phyloP scores from a whole-genome alignment of 2,797 vertebrate genomes.

The Fistularia commersonii region DNA sequence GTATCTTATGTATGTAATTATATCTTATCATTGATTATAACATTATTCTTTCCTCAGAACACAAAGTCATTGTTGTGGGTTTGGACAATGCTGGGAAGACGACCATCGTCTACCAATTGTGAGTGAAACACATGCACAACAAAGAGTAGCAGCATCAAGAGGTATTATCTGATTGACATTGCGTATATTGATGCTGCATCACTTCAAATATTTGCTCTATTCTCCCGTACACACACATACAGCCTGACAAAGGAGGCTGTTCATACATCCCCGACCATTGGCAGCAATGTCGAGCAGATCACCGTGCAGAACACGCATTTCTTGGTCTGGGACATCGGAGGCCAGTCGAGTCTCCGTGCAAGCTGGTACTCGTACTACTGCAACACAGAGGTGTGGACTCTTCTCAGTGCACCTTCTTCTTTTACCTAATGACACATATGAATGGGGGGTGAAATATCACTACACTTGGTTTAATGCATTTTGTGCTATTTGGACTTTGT shows the following conservation, averaged over 20 bases:
- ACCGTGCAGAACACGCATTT: slow-evolving; percentile 80
- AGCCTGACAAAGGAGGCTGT: slow-evolving; percentile 85
- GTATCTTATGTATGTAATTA: no score
- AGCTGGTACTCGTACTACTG: slow-evolving; percentile 82
- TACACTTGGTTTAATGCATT: neutral
- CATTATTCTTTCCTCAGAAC: slow-evolving; percentile 65
- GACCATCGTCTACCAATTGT: slow-evolving; percentile 86
- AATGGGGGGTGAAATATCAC: neutral
- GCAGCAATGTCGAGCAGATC: slow-evolving; percentile 87
- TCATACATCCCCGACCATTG: slow-evolving; percentile 82
- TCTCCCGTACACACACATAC: neutral
- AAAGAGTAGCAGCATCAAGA: neutral
- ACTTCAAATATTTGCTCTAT: neutral
- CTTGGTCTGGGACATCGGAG: slow-evolving; percentile 86
- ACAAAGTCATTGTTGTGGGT: slow-evolving; percentile 85
- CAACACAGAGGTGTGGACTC: slow-evolving; percentile 78
- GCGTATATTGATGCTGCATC: neutral
- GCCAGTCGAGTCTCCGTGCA: slow-evolving; percentile 80
- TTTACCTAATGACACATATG: neutral
- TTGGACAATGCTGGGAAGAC: slow-evolving; percentile 87
- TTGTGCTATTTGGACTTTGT: no score
- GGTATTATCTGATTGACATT: neutral
- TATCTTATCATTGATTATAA: no score
- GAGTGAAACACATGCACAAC: slow-evolving; percentile 43
- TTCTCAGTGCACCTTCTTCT: no score